Evolutionary conservation across 2,888 invertebrate species (phyloP), one percentile per base, ranked within the genome.

Genomic region (Netelia inedita): DNA sequence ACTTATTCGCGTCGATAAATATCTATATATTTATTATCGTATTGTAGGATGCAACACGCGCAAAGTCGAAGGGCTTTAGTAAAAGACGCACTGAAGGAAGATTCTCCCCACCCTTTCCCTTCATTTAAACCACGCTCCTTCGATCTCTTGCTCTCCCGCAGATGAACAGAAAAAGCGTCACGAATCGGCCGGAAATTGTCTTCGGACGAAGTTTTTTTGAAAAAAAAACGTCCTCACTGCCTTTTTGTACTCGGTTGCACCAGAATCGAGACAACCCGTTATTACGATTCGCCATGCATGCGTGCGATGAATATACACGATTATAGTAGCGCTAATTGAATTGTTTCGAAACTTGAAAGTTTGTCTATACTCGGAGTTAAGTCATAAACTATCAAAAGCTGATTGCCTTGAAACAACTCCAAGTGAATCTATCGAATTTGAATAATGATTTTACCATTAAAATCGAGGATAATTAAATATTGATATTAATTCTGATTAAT

Each of bases 181-280:
- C 91, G 91, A 93, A 93, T 93, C 90, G 85, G 87, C 92, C 92
- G 92, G 93, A 93, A 93, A 93, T 93, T 92, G 91, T 93, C 91
- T 90, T 86, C 87, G 88, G 87, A 82, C 85, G 80, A 85, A 86
- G 76, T 86, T 85, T 73, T 85, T 79, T 80, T 78, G 35, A 6
- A 6, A 35, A 35, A 35, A 35, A 35, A 35, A 35, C 35, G 35
- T 6, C 35, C 79, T 71, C 82, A 82, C 82, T 72, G 65, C n/a
- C 53, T 73, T 55, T 65, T 72, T 76, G 73, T 74, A 1, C n/a
- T 43, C 55, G 35, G 57, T 76, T 72, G 61, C 50, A 71, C 50
- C 14, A 28, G 69, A 69, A 71, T 68, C 59, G 28, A 35, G 61
- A 68, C 41, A 59, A 41, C 50, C 74, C 8, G 55, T 63, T 46